Base-by-base conservation (phyloP, 2,888 invertebrate genomes). In the Drosophila vallismaia region DNA sequence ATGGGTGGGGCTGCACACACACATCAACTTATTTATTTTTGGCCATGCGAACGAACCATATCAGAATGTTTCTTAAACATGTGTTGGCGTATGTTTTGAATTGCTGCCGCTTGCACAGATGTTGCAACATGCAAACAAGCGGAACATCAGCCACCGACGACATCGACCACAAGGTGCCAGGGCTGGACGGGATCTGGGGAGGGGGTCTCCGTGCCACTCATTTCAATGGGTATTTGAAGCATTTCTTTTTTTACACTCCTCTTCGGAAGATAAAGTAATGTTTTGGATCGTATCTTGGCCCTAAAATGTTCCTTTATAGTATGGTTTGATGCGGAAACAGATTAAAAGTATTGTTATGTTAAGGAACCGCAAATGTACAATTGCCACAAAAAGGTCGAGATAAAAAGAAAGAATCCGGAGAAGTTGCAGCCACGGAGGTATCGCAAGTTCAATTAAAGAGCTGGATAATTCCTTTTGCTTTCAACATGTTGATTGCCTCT, bases 51-150 rank as follows among this genome's bases (percentile, higher is more conserved):
- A 8, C 45, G 14, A 49, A 36, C 26, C 31, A 46, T 46, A 48
- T 29, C 50, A 29, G 60, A 36, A 49, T 58, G 40, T 14, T 26
- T 52, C 57, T 58, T 45, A 45, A 78, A 67, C 79, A 79, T 81
- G 82, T 82, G 82, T 33, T 68, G 74, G 71, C 79, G 73, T 85
- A 79, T 85, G 83, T 76, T 79, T 82, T 55, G 69, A 82, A 85
- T 79, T 76, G 81, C 79, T 82, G 75, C 75, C 75, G 79, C 86
- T 81, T 85, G 77, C 79, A 81, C 81, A 81, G 81, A 81, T 81
- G 81, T 85, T 81, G 86, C 81, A 81, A 85, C 79, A 85, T 81
- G 86, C 86, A 81, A 82, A 81, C 79, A 82, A 76, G 79, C 77
- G 66, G 64, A 76, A 82, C 79, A 76, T 44, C 79, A 74, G 77